Evolutionary conservation across 1,140 invertebrate species (phyloP).

Genomic region (Chionoecetes opilio): DNA sequence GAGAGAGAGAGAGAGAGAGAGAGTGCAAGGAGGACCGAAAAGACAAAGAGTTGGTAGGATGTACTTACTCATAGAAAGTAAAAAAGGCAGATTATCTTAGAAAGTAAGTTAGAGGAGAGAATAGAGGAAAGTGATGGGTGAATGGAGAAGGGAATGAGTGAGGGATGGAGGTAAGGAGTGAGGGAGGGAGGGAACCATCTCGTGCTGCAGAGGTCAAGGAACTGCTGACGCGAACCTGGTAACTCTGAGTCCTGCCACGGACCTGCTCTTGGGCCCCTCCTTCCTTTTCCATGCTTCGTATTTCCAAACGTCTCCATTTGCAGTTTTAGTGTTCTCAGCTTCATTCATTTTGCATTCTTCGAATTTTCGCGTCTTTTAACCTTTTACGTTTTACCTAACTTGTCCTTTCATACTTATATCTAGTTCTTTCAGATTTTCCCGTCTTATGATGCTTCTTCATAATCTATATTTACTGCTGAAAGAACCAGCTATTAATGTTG

Average conservation of each 20-base stretch:
- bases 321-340: background rate
- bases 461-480: background rate
- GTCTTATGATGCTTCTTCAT: background rate
- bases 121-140: constrained; percentile 4
- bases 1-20: constrained; percentile 39
- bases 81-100: background rate
- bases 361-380: background rate
- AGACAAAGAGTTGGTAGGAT: background rate
- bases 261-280: too few species aligned
- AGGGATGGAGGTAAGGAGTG: background rate
- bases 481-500: background rate
- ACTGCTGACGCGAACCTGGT: constrained; percentile 12
- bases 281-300: background rate
- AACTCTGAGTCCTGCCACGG: background rate
- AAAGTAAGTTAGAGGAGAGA: constrained; percentile 5
- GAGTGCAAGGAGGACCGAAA: background rate
- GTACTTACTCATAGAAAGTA: background rate
- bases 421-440: background rate
- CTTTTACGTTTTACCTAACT: background rate
- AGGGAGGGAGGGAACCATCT: background rate
- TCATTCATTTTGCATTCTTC: background rate
- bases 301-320: background rate
- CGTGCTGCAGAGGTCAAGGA: constrained; percentile 11
- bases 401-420: background rate
- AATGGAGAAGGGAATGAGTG: background rate